A percentile compares a stretch with the other conserved stretches of the same genome.
Evolutionary conservation across 2,888 invertebrate species (phyloP).

Genomic region (Odontocolon sp.): DNA sequence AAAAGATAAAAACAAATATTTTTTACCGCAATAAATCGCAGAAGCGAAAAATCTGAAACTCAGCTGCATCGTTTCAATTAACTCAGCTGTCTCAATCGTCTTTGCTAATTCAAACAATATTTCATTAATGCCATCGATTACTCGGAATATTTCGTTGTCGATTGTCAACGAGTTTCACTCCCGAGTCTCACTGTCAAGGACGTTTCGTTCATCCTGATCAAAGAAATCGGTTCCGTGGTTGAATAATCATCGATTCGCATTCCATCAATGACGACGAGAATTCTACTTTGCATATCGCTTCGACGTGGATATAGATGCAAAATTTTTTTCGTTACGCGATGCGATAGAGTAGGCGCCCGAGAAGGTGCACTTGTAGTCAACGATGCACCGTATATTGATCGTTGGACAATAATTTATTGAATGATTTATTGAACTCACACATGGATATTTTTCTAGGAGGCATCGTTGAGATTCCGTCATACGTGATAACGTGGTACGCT

Average conservation of each 20-base stretch:
- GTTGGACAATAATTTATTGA: neutral
- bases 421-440: neutral
- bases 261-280: neutral
- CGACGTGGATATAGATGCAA: slow-evolving; percentile 12
- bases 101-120: no score
- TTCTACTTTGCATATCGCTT: slow-evolving; percentile 4
- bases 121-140: neutral
- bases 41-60: no score
- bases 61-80: neutral
- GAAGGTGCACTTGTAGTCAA: slow-evolving; percentile 9
- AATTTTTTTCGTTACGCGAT: neutral
- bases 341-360: neutral
- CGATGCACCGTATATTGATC: neutral
- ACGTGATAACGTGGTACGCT: slow-evolving; percentile 86
- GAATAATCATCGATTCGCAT: neutral
- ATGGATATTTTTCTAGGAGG: slow-evolving; percentile 81
- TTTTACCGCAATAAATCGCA: no score
- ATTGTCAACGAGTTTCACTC: no score
- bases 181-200: neutral
- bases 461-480: slow-evolving; percentile 85
- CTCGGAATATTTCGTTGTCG: no score
- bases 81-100: no score
- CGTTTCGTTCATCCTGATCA: neutral
- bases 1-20: no score
- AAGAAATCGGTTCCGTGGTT: neutral